Evolutionary conservation across 1,140 invertebrate genomes (phyloP).

Genomic region (Caerostris extrusa): DNA sequence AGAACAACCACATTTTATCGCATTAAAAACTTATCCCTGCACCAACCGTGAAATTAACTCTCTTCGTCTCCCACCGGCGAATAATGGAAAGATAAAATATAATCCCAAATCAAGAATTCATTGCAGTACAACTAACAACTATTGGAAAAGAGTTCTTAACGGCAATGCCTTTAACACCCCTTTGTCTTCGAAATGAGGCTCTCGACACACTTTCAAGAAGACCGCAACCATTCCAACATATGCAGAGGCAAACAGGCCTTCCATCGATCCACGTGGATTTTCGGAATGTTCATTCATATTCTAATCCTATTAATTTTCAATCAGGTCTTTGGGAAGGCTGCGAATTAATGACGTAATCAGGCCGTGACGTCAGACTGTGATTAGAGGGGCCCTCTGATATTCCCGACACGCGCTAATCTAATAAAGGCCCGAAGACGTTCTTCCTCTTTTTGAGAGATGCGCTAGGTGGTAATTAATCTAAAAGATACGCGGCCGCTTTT

Average conservation of each 20-base stretch:
- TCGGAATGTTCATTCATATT: constrained; percentile 49
- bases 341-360: constrained; percentile 33
- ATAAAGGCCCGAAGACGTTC: constrained; percentile 16
- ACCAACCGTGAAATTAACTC: constrained; percentile 21
- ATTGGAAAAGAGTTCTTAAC: neutral
- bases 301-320: constrained; percentile 65
- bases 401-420: constrained; percentile 8
- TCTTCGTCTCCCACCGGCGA: neutral
- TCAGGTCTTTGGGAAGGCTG: constrained; percentile 13
- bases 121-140: neutral
- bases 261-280: neutral
- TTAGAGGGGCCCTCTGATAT: neutral
- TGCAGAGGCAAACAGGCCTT: neutral
- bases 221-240: neutral
- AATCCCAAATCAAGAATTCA: constrained; percentile 7
- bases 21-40: neutral
- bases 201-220: neutral
- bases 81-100: constrained; percentile 17
- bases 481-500: neutral
- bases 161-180: neutral
- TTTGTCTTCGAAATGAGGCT: neutral
- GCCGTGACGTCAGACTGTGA: neutral
- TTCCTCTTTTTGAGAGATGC: neutral
- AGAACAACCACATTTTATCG: neutral
- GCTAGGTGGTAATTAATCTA: neutral